Evolutionary conservation across 2,888 invertebrate species (phyloP), one percentile per base, ranked within the genome.

Genomic region (Drosophila eohydei): DNA sequence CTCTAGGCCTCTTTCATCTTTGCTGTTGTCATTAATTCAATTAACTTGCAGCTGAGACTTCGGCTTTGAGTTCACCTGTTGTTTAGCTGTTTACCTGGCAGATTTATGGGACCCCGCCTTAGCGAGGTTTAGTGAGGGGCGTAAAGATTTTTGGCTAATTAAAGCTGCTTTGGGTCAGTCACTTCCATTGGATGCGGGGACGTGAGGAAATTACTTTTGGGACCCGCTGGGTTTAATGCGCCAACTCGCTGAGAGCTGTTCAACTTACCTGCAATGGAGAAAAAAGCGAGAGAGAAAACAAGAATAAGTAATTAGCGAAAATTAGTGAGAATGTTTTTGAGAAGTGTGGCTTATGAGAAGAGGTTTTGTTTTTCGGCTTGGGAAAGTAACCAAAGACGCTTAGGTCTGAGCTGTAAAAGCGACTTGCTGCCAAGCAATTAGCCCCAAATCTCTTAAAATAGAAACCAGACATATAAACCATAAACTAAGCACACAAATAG

Each of bases 231-330:
- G 76, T 50, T 74, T 76, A 58, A 62, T 62, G 69, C 38, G 44
- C 68, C 36, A 56, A 57, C 57, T 54, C 38, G 36, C 32, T 28
- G 57, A 50, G 38, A 58, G 65, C 38, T 62, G 50, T 71, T 80
- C 62, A 78, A 88, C 85, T 86, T 86, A 86, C 85, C 85, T 86
- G 89, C 60, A 87, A 86, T 75, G 80, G 61, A 71, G 77, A 63
- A 71, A 30, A 4, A 55, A 83, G 59, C 36, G 52, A 64, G 43
- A 56, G 56, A 56, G 59, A 65, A 61, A 70, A 66, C 40, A 64
- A 68, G 65, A 68, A 74, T 88, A 64, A 86, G 89, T 84, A 88
- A 84, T 84, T 88, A 86, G 84, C 79, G 57, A 52, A 78, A 83
- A 86, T 83, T 83, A 88, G 80, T 55, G 46, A 66, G 59, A 71